Base-by-base conservation (phyloP, 1,140 invertebrate species). In the Ooceraea biroi region DNA sequence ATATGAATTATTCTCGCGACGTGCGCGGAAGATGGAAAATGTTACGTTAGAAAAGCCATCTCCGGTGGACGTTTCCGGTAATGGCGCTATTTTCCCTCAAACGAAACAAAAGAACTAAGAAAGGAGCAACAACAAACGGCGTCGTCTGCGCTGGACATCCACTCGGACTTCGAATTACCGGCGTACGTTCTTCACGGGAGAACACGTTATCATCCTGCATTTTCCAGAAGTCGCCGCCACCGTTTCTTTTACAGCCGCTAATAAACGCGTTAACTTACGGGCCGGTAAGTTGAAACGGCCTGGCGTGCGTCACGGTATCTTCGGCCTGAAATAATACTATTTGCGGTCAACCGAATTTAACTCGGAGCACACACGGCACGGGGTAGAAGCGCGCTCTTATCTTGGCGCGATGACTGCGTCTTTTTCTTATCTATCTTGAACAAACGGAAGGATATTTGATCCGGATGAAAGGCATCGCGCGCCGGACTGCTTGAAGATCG, bases 241-340 rank as follows among this genome's bases (percentile, higher is more conserved):
- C n/a, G n/a, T n/a, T 58, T 25, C 30, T 44, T 52, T 46, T 65
- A 19, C 30, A 25, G n/a, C 25, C 48, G 22, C 55, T 66, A 83
- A 87, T 77, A 87, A 87, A 86, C 82, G 65, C 57, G n/a, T 19
- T 63, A 65, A 83, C 65, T 76, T 86, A 76, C 63, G 65, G 41
- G 83, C 89, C 82, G 80, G 55, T 27, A 36, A 76, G 50, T 65
- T 48, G 44, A 76, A 63, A 63, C 22, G 48, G 41, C n/a, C n/a
- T 63, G 27, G 25, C 58, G 12, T 3, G 27, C 27, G 27, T 76
- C 44, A 44, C 72, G 11, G 5, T 76, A 76, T 76, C 58, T 19
- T 58, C 50, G 58, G 65, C 44, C 12, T 65, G n/a, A 50, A 48
- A 58, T 36, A 46, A 74, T 25, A 48, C 57, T 73, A 73, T 76